Conservation (phyloP, 1,140 invertebrate species). For the Calephelis nemesis region DNA sequence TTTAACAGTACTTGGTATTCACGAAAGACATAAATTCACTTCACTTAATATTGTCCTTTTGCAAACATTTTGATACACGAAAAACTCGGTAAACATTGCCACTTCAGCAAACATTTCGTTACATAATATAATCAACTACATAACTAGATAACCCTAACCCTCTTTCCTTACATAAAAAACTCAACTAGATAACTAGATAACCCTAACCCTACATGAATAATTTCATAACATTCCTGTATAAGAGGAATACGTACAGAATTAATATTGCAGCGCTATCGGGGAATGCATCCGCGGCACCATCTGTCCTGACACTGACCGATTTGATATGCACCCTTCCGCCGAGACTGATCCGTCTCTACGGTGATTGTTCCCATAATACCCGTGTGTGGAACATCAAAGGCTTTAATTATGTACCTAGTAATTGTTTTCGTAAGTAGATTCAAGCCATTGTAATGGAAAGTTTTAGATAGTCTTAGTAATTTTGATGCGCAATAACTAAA, state of each 20-base stretch:
- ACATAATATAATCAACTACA: too few species aligned
- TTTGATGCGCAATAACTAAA: too few species aligned
- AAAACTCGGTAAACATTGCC: too few species aligned
- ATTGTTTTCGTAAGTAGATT: too few species aligned
- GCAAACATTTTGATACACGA: too few species aligned
- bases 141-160: neutral
- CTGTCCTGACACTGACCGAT: slow-evolving; percentile 64
- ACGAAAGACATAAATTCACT: too few species aligned
- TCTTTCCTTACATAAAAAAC: neutral
- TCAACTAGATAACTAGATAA: neutral
- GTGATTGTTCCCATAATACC: slow-evolving; percentile 33
- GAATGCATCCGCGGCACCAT: slow-evolving; percentile 55
- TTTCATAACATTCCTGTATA: slow-evolving; percentile 12
- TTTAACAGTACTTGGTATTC: too few species aligned
- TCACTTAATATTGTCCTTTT: too few species aligned
- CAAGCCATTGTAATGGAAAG: too few species aligned
- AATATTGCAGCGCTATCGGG: slow-evolving; percentile 66
- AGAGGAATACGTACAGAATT: slow-evolving; percentile 33
- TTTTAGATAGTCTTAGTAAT: too few species aligned
- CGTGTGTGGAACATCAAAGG: slow-evolving; percentile 14
- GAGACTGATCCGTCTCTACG: slow-evolving; percentile 36
- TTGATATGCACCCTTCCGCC: slow-evolving; percentile 68
- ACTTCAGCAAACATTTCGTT: too few species aligned
- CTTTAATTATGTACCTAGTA: neutral
- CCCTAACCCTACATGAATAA: neutral